These are phyloP conservation scores for Vidua chalybeata DNA, from an alignment of 2,113 vertebrate genomes.

Conservation along the genomic window DNA sequence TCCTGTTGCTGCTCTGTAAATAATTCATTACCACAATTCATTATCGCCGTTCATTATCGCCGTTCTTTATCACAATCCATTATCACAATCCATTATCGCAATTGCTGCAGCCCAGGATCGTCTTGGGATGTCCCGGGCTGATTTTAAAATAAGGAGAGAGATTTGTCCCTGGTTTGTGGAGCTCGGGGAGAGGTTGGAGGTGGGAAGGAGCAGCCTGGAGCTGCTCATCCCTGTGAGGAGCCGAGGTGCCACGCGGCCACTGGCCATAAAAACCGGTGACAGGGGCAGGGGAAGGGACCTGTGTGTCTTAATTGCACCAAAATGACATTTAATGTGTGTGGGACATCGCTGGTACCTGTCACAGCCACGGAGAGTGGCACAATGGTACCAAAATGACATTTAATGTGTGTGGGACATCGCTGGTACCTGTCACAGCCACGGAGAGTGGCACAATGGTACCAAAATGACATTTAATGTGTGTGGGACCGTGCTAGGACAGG, in stretches of 20 bases:
- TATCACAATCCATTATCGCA: fast-evolving
- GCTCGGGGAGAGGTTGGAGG: not conserved
- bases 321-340: fast-evolving
- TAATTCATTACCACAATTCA: not conserved
- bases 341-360: too few relatives aligned
- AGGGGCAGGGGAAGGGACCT: fast-evolving
- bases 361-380: not conserved
- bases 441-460: not conserved
- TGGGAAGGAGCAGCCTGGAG: not conserved
- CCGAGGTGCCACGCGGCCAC: fast-evolving
- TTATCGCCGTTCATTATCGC: not conserved
- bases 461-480: fast-evolving
- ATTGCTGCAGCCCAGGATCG: not conserved
- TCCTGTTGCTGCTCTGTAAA: not conserved
- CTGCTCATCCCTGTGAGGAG: not conserved
- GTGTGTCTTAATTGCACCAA: fast-evolving
- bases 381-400: not conserved
- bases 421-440: not conserved
- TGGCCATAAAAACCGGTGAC: not conserved
- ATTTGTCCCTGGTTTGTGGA: fast-evolving
- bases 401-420: fast-evolving
- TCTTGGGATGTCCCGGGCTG: fast-evolving
- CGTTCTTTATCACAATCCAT: fast-evolving
- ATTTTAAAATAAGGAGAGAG: not conserved
- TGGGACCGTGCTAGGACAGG: fast-evolving